Percentiles rank a stretch among this genome's conserved stretches.
These are phyloP conservation scores for Lamproptera curius DNA, from an alignment of 2,888 invertebrate genomes.

Conservation along the genomic window DNA sequence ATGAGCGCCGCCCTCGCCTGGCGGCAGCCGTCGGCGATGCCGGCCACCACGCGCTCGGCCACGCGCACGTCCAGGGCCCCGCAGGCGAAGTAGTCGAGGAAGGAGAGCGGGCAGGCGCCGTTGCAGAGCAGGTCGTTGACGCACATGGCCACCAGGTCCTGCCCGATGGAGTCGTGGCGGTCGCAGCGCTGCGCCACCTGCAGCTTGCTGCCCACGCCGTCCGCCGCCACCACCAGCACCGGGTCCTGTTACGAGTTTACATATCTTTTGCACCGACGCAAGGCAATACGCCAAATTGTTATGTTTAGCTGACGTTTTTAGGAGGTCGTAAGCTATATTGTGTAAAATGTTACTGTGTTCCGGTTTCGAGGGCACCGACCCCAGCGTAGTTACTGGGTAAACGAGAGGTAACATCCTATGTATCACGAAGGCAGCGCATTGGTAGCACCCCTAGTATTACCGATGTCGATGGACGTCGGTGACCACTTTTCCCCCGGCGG, in stretches of 20 bases:
- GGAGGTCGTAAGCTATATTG: not conserved
- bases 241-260: constrained; percentile 88
- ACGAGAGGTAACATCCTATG: too few species aligned
- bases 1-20: constrained; percentile 82
- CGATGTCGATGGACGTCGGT: not conserved
- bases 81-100: constrained; percentile 97
- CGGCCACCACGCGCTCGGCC: constrained; percentile 84
- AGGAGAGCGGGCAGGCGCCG: constrained; percentile 96
- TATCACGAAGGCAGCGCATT: too few species aligned
- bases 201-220: constrained; percentile 99
- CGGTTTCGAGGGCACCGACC: too few species aligned
- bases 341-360: too few species aligned
- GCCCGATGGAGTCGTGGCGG: constrained; percentile 89
- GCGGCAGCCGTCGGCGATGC: constrained; percentile 90
- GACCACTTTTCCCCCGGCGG: too few species aligned
- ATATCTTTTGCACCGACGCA: too few species aligned
- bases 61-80: constrained; percentile 85
- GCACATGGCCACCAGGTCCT: constrained; percentile 99
- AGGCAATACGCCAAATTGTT: too few species aligned
- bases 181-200: constrained; percentile 91
- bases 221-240: constrained; percentile 94
- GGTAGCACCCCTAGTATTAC: too few species aligned
- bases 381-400: too few species aligned
- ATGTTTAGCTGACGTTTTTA: not conserved
- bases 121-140: constrained; percentile 98